These are phyloP conservation scores for Lindbergichthys nudifrons DNA, from an alignment of 2,797 vertebrate genomes.

Conservation along the genomic window DNA sequence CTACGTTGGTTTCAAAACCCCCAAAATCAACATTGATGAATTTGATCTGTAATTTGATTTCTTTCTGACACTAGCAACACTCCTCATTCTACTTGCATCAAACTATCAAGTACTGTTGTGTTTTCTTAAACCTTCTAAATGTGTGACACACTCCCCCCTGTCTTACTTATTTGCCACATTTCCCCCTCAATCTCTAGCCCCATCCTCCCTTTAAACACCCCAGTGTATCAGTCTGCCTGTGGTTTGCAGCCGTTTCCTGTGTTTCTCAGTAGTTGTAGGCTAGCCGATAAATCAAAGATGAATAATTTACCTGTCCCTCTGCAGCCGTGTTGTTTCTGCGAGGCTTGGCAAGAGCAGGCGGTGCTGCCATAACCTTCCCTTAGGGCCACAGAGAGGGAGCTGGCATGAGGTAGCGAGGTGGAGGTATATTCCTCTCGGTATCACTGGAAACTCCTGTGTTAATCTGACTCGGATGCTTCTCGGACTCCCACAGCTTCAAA, in stretches of 20 bases:
- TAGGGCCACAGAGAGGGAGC: constrained; percentile 41
- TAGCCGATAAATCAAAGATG: constrained; percentile 70
- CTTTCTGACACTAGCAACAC: background rate
- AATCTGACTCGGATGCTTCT: constrained; percentile 11
- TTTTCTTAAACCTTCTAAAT: constrained; percentile 12
- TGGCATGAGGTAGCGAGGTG: constrained; percentile 36
- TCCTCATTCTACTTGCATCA: background rate
- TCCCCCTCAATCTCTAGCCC: background rate
- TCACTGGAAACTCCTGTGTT: constrained; percentile 9
- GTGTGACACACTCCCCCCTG: background rate
- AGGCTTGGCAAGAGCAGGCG: constrained; percentile 56
- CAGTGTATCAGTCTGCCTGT: constrained; percentile 33
- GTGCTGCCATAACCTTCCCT: constrained; percentile 59
- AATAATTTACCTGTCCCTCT: constrained; percentile 79
- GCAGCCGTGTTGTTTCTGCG: constrained; percentile 69
- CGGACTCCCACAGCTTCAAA: constrained; percentile 1
- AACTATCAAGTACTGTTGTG: constrained; percentile 16
- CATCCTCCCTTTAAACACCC: constrained; percentile 17
- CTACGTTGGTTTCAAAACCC: constrained; percentile 28
- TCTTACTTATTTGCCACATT: background rate
- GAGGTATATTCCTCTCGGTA: constrained; percentile 36
- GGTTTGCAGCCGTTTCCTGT: constrained; percentile 43
- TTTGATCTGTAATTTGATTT: background rate
- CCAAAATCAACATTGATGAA: constrained; percentile 1
- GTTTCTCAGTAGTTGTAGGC: constrained; percentile 47